phyloP scores from a whole-genome alignment of 2,888 invertebrate genomes.

The Standfussiana lucernea region DNA sequence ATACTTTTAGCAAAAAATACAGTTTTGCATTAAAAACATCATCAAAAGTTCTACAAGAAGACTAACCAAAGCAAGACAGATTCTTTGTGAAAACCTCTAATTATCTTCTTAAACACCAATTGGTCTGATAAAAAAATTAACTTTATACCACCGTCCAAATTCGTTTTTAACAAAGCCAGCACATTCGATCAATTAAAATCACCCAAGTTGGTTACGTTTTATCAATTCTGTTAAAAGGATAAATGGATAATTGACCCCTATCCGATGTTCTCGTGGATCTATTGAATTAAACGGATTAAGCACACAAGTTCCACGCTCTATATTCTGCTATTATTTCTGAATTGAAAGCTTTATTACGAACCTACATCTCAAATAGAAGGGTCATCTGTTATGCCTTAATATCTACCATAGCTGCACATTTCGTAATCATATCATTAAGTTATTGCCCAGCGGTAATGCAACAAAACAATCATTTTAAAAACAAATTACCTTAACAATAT shows the following conservation, averaged over 20 bases:
- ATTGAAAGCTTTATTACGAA: slow-evolving; percentile 65
- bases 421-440: slow-evolving; percentile 18
- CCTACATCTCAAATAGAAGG: slow-evolving; percentile 45
- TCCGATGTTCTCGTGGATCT: slow-evolving; percentile 85
- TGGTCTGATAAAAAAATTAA: slow-evolving; percentile 72
- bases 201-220: slow-evolving; percentile 89
- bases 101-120: slow-evolving; percentile 62
- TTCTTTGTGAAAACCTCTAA: slow-evolving; percentile 54
- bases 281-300: slow-evolving; percentile 88
- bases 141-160: slow-evolving; percentile 78
- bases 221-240: slow-evolving; percentile 91
- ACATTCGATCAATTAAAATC: slow-evolving; percentile 89
- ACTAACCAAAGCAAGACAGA: not conserved
- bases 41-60: not conserved
- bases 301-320: slow-evolving; percentile 82
- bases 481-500: slow-evolving; percentile 15
- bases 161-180: slow-evolving; percentile 84
- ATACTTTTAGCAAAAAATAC: not conserved
- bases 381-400: slow-evolving; percentile 14
- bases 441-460: slow-evolving; percentile 19
- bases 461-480: slow-evolving; percentile 14
- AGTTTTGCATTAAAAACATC: not conserved
- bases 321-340: slow-evolving; percentile 67
- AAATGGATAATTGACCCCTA: slow-evolving; percentile 91
- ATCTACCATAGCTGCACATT: slow-evolving; percentile 4